Evolutionary conservation across 92 coral and sea anemone species (phyloP), one percentile per base, ranked within the genome.

Genomic region (Zoanthus solanderi): DNA sequence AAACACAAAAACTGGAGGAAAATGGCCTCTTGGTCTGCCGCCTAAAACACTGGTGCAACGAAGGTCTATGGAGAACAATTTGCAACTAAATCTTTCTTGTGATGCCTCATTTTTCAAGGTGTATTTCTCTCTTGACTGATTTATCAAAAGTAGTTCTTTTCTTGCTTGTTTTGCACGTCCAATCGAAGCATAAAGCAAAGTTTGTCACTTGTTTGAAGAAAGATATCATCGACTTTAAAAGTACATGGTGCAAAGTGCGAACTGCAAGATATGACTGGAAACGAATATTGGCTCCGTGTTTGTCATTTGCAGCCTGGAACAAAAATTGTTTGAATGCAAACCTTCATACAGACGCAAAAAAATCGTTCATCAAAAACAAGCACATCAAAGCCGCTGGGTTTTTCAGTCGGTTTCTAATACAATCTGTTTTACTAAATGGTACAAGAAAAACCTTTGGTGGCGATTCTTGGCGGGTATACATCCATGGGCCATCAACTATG

Each of bases 181-280:
- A 44, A 10, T n/a, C 61, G 14, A 44, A 46, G 3, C 85, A 45
- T 16, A 46, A 46, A 45, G 13, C 42, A n/a, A 66, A 81, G 65
- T 5, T 42, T 16, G 54, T 3, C 42, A 65, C 58, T 28, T 42
- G 58, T 12, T 47, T 81, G 6, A 81, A 65, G 45, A 42, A 81
- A 7, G 75, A 81, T 16, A 46, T 81, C 44, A 9, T 81, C 75
- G 31, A 46, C 1, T 81, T 66, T 65, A 81, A 81, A 84, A 71
- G 83, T 13, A 86, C 69, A 46, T 95, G 98, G 98, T 95, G 98
- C 71, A 63, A 87, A 31, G 87, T 80, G 78, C 93, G 96, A 54
- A 84, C 92, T 83, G 87, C 78, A 47, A 87, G 96, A 7, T 95
- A 95, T 75, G 96, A 93, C 63, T 95, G 94, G 94, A 93, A 89